These are phyloP conservation scores for Acyrthosiphon pisum DNA, from an alignment of 1,140 invertebrate genomes.

Conservation along the genomic window DNA sequence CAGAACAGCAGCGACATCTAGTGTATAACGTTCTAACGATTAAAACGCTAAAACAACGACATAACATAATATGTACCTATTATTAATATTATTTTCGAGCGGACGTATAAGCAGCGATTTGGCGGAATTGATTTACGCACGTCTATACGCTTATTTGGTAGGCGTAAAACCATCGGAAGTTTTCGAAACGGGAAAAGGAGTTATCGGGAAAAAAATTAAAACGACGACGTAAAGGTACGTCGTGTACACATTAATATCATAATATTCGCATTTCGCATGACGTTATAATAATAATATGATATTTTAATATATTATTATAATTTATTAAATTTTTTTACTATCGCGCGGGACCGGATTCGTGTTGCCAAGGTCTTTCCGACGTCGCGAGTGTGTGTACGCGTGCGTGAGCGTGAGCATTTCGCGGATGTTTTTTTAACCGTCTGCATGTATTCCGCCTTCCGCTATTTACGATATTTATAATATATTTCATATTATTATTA, in stretches of 20 bases:
- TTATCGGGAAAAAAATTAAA: background rate
- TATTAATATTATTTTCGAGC: background rate
- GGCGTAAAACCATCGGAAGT: background rate
- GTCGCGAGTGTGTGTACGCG: background rate
- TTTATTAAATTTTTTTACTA: background rate
- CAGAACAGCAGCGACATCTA: slow-evolving; percentile 19
- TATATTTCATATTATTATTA: background rate
- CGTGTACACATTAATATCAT: too few species aligned
- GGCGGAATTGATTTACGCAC: background rate
- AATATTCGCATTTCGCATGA: background rate
- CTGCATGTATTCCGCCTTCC: background rate
- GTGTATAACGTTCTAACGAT: background rate
- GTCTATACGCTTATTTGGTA: background rate
- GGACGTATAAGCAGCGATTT: background rate
- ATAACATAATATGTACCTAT: background rate
- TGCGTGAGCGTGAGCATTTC: background rate
- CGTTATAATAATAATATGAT: too few species aligned
- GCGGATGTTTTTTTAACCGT: background rate
- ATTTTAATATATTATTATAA: background rate
- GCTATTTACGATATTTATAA: background rate
- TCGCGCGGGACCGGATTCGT: background rate
- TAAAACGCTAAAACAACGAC: background rate
- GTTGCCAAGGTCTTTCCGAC: background rate
- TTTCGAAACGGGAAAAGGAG: background rate
- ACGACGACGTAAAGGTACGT: background rate